Evolutionary conservation across 2,797 vertebrate genomes (phyloP).

Genomic region (Lepilemur ruficaudatus): DNA sequence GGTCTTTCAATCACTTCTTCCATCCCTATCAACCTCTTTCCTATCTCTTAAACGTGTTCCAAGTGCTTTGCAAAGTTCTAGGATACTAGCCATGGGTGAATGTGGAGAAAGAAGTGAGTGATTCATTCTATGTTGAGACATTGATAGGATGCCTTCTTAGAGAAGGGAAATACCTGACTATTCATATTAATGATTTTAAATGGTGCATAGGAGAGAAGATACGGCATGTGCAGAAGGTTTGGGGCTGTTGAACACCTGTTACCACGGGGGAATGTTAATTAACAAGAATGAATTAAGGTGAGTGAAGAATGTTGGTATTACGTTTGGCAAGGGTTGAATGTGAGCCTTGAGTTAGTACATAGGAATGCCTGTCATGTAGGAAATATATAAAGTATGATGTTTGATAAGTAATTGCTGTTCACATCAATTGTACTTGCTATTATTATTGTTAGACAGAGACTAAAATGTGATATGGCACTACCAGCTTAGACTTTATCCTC

Average conservation of each 20-base stretch:
- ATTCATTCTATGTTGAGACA: neutral
- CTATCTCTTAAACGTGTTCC: neutral
- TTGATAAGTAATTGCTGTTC: neutral
- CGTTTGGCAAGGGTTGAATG: neutral
- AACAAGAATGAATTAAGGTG: neutral
- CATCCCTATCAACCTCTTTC: neutral
- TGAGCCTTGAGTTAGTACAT: neutral
- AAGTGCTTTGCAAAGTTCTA: neutral
- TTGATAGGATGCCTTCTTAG: neutral
- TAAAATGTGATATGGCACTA: neutral
- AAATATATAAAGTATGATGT: neutral
- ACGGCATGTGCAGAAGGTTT: neutral
- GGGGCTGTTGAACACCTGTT: neutral
- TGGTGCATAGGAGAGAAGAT: neutral
- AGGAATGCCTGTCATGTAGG: neutral
- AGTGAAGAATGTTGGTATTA: neutral
- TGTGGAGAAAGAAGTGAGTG: neutral
- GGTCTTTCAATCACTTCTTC: neutral
- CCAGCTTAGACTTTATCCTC: neutral
- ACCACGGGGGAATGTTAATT: neutral
- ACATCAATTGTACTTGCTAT: neutral
- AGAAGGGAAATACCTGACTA: neutral
- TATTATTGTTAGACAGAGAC: neutral
- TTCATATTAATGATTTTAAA: neutral
- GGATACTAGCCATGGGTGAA: neutral